Conservation (phyloP, 2,888 invertebrate genomes). For the Auanema freiburgensis region DNA sequence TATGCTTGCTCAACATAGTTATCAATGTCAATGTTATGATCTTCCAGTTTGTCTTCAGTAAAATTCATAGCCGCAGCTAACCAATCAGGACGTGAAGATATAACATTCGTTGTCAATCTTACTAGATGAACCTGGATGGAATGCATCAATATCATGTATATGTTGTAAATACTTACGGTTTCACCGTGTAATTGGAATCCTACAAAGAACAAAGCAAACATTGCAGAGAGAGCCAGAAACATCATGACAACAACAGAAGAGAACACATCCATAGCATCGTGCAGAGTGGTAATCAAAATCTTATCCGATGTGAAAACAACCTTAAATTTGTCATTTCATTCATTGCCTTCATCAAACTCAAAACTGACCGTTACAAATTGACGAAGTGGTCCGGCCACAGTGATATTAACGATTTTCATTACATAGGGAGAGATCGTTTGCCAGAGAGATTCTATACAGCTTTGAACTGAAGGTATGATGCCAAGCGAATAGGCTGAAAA, state of each 20-base stretch:
- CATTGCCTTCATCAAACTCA: neutral
- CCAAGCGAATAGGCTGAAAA: conserved; percentile 47
- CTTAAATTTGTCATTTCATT: conserved; percentile 4
- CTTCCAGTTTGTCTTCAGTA: conserved; percentile 57
- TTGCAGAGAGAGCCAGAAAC: conserved; percentile 46
- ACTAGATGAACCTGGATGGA: conserved; percentile 50
- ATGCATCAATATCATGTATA: neutral
- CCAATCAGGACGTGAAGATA: conserved; percentile 59
- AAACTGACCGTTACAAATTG: conserved; percentile 54
- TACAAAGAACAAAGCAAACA: conserved; percentile 54
- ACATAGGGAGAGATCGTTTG: conserved; percentile 31
- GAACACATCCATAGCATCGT: conserved; percentile 56
- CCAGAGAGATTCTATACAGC: conserved; percentile 30
- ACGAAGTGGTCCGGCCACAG: conserved; percentile 61
- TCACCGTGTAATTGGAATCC: conserved; percentile 60
- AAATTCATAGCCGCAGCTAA: conserved; percentile 57
- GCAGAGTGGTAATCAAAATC: conserved; percentile 35
- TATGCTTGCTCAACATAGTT: conserved; percentile 63
- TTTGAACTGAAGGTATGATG: conserved; percentile 30
- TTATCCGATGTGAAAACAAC: conserved; percentile 48
- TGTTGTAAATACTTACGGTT: conserved; percentile 28
- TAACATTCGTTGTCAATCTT: conserved; percentile 48
- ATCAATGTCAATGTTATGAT: conserved; percentile 60
- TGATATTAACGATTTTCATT: conserved; percentile 52
- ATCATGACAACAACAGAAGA: conserved; percentile 62